Conservation (phyloP, 2,797 vertebrate species). For the Caiman crocodilus region DNA sequence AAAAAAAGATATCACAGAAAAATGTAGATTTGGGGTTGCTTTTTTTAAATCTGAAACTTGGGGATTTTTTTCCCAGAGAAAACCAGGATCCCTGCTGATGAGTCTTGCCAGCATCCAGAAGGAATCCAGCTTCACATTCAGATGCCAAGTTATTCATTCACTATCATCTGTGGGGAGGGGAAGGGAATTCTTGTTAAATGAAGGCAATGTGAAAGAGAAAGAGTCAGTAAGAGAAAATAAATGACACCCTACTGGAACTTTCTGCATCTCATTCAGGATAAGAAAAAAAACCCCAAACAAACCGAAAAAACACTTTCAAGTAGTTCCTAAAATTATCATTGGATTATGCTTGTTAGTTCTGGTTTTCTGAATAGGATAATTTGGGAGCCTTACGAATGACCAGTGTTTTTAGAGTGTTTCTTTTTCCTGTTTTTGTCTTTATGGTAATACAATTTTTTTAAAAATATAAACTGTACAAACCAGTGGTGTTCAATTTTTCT, state of each 20-base stretch:
- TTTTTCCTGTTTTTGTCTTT: neutral
- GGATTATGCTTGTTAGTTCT: neutral
- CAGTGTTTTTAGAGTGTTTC: neutral
- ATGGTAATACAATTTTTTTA: no score
- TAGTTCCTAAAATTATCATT: neutral
- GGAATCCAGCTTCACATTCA: neutral
- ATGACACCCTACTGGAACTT: neutral
- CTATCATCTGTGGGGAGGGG: neutral
- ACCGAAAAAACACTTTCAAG: neutral
- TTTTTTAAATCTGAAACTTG: no score
- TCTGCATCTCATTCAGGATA: neutral
- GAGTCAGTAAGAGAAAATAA: neutral
- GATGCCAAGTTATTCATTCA: neutral
- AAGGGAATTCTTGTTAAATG: neutral
- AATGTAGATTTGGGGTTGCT: no score
- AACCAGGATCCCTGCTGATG: no score
- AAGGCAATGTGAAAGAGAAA: neutral
- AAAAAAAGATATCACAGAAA: no score
- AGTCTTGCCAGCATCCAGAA: neutral
- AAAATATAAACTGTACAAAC: no score
- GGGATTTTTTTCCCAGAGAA: no score
- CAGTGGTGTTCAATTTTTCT: no score
- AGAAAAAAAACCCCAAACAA: neutral
- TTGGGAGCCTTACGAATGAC: neutral
- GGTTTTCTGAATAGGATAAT: neutral